Evolutionary conservation across 2,113 vertebrate genomes (phyloP).

Genomic region (Rana temporaria): DNA sequence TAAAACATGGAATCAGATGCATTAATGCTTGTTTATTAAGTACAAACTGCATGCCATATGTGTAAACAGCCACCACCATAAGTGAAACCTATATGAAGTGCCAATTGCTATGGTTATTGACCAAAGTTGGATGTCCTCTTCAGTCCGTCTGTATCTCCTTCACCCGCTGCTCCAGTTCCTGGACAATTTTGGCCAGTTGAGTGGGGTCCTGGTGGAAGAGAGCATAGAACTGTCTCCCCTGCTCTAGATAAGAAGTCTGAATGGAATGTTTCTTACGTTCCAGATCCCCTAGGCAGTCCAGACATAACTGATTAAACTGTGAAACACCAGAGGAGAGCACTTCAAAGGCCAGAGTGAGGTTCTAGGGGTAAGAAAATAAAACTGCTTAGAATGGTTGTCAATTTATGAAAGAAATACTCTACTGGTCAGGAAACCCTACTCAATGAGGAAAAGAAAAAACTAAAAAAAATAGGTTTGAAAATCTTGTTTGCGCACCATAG

Average conservation of each 20-base stretch:
- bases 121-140: too few relatives aligned
- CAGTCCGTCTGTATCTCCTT: conserved; percentile 26
- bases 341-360: conserved; percentile 39
- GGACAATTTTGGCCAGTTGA: conserved; percentile 14
- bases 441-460: too few relatives aligned
- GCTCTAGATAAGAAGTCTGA: conserved; percentile 42
- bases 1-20: neutral
- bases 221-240: conserved; percentile 25
- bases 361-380: neutral
- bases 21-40: conserved; percentile 29
- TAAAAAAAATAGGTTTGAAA: too few relatives aligned
- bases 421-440: too few relatives aligned
- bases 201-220: conserved; percentile 44
- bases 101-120: too few relatives aligned
- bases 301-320: conserved; percentile 62
- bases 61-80: too few relatives aligned
- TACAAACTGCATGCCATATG: too few relatives aligned
- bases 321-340: conserved; percentile 39
- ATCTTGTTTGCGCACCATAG: too few relatives aligned
- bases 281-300: conserved; percentile 64
- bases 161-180: conserved; percentile 34
- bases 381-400: too few relatives aligned
- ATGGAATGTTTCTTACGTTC: conserved; percentile 49
- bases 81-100: too few relatives aligned
- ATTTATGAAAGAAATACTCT: too few relatives aligned